Evolutionary conservation across 1,140 invertebrate genomes (phyloP).

Genomic region (Mactra quadrangularis): DNA sequence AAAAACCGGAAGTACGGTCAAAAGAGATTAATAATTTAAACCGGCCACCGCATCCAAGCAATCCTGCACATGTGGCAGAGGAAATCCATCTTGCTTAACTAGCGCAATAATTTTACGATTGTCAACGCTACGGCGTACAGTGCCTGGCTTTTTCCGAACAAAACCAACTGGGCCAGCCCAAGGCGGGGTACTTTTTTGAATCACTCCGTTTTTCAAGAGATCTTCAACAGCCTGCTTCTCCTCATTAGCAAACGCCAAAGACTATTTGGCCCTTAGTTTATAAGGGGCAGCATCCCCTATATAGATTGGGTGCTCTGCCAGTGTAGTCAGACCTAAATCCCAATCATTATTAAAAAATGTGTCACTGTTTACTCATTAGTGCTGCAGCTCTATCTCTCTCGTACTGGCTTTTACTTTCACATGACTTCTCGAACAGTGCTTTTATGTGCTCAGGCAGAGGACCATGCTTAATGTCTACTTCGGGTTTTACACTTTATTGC

Average conservation of each 20-base stretch:
- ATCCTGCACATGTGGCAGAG: background rate
- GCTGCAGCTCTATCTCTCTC: background rate
- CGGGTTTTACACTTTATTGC: background rate
- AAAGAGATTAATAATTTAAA: background rate
- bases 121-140: background rate
- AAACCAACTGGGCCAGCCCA: background rate
- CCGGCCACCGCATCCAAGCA: background rate
- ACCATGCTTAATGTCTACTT: background rate
- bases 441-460: conserved; percentile 4
- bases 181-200: background rate
- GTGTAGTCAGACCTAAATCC: background rate
- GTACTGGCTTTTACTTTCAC: background rate
- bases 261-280: background rate
- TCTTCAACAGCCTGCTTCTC: conserved; percentile 5
- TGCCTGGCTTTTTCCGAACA: background rate
- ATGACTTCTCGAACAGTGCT: conserved; percentile 4
- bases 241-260: conserved; percentile 10
- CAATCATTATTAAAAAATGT: background rate
- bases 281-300: background rate
- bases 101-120: conserved; percentile 5
- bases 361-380: conserved; percentile 6
- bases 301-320: background rate
- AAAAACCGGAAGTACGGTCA: background rate
- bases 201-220: background rate
- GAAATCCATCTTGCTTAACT: conserved; percentile 5